phyloP scores from a whole-genome alignment of 2,113 vertebrate genomes.

The Fregata magnificens region DNA sequence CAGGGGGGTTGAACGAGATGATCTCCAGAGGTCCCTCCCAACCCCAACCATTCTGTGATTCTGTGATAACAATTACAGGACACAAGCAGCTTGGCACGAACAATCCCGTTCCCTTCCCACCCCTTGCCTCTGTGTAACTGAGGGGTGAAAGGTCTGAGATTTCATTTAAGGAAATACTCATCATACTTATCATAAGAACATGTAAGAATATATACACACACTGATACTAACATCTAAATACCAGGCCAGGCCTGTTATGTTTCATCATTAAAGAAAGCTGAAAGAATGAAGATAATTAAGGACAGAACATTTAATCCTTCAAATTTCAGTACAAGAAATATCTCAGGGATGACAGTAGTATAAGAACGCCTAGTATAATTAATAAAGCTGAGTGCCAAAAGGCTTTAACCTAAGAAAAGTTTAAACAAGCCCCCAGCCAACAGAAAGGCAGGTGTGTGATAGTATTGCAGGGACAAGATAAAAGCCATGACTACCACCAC shows the following conservation, averaged over 20 bases:
- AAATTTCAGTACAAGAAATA: not conserved
- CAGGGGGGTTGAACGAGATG: too few species aligned
- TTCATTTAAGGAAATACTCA: not conserved
- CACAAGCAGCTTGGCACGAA: not conserved
- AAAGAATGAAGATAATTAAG: not conserved
- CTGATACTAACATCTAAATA: not conserved
- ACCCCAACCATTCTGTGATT: too few species aligned
- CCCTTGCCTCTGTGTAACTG: not conserved
- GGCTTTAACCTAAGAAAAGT: not conserved
- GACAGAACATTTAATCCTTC: not conserved
- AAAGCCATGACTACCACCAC: not conserved
- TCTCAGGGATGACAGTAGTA: not conserved
- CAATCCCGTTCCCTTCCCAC: not conserved
- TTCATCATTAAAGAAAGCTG: not conserved
- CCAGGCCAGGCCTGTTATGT: not conserved
- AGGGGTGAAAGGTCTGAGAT: not conserved
- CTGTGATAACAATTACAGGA: not conserved
- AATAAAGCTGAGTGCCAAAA: not conserved
- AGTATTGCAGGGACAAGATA: not conserved
- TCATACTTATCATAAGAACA: not conserved
- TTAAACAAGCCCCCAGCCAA: not conserved
- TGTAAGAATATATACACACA: not conserved
- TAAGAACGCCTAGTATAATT: not conserved
- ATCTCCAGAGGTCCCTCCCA: too few species aligned
- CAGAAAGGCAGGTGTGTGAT: not conserved